Conservation (phyloP, 2,797 vertebrate species). For the Cetoscarus ocellatus region DNA sequence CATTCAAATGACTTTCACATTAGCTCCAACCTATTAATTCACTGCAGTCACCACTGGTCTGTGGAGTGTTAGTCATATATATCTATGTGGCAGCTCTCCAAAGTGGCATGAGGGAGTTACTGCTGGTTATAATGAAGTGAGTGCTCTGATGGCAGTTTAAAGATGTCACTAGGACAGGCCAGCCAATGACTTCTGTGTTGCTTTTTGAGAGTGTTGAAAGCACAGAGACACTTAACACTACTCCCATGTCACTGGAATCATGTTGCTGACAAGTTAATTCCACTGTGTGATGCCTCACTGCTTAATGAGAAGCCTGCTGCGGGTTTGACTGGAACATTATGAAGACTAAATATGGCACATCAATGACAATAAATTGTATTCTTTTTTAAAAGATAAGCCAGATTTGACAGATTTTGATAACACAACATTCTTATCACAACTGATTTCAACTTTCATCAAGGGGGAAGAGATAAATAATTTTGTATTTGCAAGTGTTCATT, state of each 20-base stretch:
- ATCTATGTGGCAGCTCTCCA: slow-evolving; percentile 49
- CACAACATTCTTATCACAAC: not conserved
- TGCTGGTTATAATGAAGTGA: slow-evolving; percentile 45
- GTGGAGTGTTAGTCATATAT: slow-evolving; percentile 37
- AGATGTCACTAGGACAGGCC: slow-evolving; percentile 29
- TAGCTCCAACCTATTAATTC: slow-evolving; percentile 41
- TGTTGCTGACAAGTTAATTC: slow-evolving; percentile 42
- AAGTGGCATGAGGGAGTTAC: slow-evolving; percentile 37
- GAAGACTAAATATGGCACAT: slow-evolving; percentile 3
- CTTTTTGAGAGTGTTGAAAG: slow-evolving; percentile 29
- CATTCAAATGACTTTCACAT: slow-evolving; percentile 59
- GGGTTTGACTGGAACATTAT: slow-evolving; percentile 20
- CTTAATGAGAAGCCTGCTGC: slow-evolving; percentile 36
- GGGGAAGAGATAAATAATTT: not conserved
- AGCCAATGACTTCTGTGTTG: slow-evolving; percentile 26
- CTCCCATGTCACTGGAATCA: slow-evolving; percentile 46
- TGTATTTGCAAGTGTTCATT: slow-evolving; percentile 22
- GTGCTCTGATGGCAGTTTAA: slow-evolving; percentile 37
- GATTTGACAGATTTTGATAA: not conserved
- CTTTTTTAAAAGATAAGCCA: slow-evolving; percentile 1
- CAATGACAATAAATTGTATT: slow-evolving; percentile 1
- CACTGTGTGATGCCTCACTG: slow-evolving; percentile 26
- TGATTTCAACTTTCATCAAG: not conserved
- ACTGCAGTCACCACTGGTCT: slow-evolving; percentile 40
- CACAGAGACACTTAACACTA: slow-evolving; percentile 32